Conservation (phyloP, 2,797 vertebrate species). For the Yasuhikotakia modesta region DNA sequence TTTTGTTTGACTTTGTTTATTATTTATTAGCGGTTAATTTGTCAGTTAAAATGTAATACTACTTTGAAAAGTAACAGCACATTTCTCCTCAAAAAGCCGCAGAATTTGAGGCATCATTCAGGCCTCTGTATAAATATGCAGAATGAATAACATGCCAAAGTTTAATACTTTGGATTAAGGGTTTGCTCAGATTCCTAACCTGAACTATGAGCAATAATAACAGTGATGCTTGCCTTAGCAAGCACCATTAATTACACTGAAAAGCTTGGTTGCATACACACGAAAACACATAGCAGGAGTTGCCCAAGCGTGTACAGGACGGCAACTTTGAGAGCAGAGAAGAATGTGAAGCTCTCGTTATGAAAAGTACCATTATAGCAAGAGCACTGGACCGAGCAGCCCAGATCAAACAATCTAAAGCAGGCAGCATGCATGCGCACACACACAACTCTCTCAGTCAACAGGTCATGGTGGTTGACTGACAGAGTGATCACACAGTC, state of each 20-base stretch:
- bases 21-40: neutral
- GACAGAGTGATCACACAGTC: constrained; percentile 60
- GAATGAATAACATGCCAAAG: neutral
- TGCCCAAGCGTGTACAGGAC: constrained; percentile 14
- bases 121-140: constrained; percentile 4
- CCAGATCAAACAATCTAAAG: constrained; percentile 62
- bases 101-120: neutral
- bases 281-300: constrained; percentile 19
- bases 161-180: constrained; percentile 7
- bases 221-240: constrained; percentile 27
- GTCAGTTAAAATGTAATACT: neutral
- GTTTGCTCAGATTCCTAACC: constrained; percentile 6
- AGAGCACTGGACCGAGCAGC: constrained; percentile 56
- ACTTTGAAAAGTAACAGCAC: too few relatives aligned
- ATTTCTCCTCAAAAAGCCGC: neutral
- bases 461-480: constrained; percentile 58
- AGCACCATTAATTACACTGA: constrained; percentile 16
- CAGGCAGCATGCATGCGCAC: constrained; percentile 37
- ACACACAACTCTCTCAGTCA: constrained; percentile 39
- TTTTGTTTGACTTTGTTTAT: neutral
- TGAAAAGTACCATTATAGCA: constrained; percentile 66
- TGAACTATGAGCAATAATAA: constrained; percentile 36
- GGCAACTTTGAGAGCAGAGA: constrained; percentile 37
- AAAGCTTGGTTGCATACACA: constrained; percentile 17
- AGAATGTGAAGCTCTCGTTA: constrained; percentile 55